A percentile compares a stretch with the other conserved stretches of the same genome.
Evolutionary conservation across 2,797 vertebrate genomes (phyloP).

Genomic region (Tokudaia muenninki): DNA sequence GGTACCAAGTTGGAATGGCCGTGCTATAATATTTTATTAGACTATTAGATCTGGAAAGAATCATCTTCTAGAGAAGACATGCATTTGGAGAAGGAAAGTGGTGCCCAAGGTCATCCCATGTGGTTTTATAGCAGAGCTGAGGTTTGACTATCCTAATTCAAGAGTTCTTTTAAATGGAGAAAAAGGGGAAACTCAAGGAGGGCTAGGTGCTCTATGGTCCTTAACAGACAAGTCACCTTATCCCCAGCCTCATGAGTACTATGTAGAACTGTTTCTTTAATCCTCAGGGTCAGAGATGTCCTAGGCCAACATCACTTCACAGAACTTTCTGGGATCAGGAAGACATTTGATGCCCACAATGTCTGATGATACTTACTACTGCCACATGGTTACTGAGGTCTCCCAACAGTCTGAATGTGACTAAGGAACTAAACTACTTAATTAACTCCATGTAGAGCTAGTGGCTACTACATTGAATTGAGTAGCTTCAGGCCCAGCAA

Average conservation of each 20-base stretch:
- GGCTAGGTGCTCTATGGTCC: background rate
- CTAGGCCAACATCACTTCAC: background rate
- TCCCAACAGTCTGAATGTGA: background rate
- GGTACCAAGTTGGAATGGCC: slow-evolving; percentile 64
- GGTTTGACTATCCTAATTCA: slow-evolving; percentile 14
- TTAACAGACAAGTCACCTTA: background rate
- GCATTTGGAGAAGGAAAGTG: slow-evolving; percentile 42
- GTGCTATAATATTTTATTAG: slow-evolving; percentile 63
- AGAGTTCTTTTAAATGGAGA: slow-evolving; percentile 42
- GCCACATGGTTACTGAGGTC: background rate
- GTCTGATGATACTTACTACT: background rate
- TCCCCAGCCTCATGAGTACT: background rate
- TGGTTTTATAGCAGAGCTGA: background rate
- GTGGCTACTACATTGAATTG: background rate
- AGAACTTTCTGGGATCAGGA: slow-evolving; percentile 40
- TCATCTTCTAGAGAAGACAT: slow-evolving; percentile 52
- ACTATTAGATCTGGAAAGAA: slow-evolving; percentile 59
- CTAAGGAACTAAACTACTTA: slow-evolving; percentile 4
- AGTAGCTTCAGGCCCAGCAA: slow-evolving; percentile 1
- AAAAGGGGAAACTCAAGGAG: background rate
- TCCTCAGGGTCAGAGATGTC: background rate
- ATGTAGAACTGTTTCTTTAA: slow-evolving; percentile 18
- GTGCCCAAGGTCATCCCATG: slow-evolving; percentile 13
- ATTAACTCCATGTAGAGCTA: background rate
- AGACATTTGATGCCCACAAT: slow-evolving; percentile 12